Base-by-base conservation (phyloP, 2,113 vertebrate species). In the Gila orcuttii region DNA sequence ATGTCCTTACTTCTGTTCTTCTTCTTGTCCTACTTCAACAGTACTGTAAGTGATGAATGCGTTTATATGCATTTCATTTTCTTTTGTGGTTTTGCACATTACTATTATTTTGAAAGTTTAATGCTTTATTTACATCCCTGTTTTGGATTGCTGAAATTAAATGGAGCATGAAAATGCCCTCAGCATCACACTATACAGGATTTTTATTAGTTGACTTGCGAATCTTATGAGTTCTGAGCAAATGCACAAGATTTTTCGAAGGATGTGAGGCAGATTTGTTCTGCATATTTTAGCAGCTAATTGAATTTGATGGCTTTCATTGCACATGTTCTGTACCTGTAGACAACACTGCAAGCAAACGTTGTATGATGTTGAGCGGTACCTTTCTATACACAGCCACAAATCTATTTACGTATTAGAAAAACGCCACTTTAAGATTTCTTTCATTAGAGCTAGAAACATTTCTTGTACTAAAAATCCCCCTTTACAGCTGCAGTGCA, bases 31-130 rank as follows among this genome's bases (percentile, higher is more conserved):
- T 6, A 15, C 52, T 25, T 85, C 66, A 15, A 69, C 57, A 77
- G 57, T 62, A 78, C 83, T 85, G 83, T 78, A 66, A 78, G 36
- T 33, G 39, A 83, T 52, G 2, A 66, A 33, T 68, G 74, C 60
- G 42, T 28, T 66, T 19, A 11, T 60, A n/a, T 83, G 68, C 33
- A 21, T 74, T 15, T n/a, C 21, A 39, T 25, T 39, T n/a, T 79
- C n/a, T 77, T 39, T 79, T 42, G 55, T 52, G 62, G 55, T 42
- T 68, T 55, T 78, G 45, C 57, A 50, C 83, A 64, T 59, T 6
- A 21, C 50, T 21, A 55, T 62, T 62, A 33, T 17, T 75, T 33
- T 17, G 11, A 28, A 28, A 19, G 75, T 10, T 33, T 4, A 68
- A 8, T 50, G 21, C 6, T 59, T 47, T 76, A 15, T 66, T 66